These are phyloP conservation scores for Unio delphinus DNA, from an alignment of 2,888 invertebrate genomes.

Conservation along the genomic window DNA sequence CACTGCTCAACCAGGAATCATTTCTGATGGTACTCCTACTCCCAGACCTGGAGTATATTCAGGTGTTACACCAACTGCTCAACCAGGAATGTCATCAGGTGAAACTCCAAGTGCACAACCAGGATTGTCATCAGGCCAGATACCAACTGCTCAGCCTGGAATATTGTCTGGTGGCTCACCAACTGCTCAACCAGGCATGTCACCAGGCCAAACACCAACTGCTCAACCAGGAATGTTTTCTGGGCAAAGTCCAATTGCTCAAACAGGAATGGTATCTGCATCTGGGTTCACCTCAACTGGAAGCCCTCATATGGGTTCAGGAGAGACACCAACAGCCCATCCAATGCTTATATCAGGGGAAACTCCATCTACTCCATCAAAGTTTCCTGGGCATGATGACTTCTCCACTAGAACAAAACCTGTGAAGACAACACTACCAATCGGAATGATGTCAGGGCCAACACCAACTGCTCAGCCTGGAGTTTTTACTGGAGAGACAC, in stretches of 20 bases:
- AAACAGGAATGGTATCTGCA: background rate
- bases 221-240: constrained; percentile 17
- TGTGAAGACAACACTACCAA: constrained; percentile 3
- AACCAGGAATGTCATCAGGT: background rate
- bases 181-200: constrained; percentile 5
- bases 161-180: constrained; percentile 12
- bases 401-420: background rate
- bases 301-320: too few relatives aligned
- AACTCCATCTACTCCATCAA: constrained; percentile 6
- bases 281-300: too few relatives aligned
- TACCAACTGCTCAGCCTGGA: constrained; percentile 26
- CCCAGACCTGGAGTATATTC: constrained; percentile 4
- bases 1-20: constrained; percentile 8
- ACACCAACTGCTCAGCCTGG: constrained; percentile 6
- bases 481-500: background rate
- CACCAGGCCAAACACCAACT: constrained; percentile 18
- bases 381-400: constrained; percentile 9
- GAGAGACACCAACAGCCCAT: constrained; percentile 7
- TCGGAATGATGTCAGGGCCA: background rate
- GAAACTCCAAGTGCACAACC: constrained; percentile 6
- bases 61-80: constrained; percentile 3
- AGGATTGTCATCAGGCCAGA: constrained; percentile 9
- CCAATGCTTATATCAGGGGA: constrained; percentile 5
- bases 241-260: constrained; percentile 10
- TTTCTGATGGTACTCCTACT: constrained; percentile 13